These are phyloP conservation scores for Chiloscyllium punctatum DNA, from an alignment of 2,797 vertebrate species.

Conservation along the genomic window DNA sequence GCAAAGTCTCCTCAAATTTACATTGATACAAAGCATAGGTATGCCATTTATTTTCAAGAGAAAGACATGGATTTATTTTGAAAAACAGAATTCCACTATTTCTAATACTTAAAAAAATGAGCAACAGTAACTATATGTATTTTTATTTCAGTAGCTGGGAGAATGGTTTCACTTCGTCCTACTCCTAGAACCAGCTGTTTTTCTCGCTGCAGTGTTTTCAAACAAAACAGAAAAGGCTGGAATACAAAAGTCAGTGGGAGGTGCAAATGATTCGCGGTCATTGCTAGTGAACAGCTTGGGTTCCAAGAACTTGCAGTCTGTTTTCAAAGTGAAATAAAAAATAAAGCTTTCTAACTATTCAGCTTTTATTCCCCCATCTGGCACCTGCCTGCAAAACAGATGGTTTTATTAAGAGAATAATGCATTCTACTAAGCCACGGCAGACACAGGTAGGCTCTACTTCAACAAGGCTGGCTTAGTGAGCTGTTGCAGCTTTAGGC, in stretches of 20 bases:
- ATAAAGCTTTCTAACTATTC: background rate
- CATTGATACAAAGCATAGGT: background rate
- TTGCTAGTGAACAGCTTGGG: background rate
- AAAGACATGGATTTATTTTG: background rate
- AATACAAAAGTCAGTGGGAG: no score
- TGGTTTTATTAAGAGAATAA: constrained; percentile 28
- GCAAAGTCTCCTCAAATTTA: background rate
- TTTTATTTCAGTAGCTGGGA: background rate
- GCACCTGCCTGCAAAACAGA: constrained; percentile 32
- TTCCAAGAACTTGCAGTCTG: constrained; percentile 28
- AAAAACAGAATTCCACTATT: background rate
- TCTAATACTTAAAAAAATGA: background rate
- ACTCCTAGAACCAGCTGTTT: background rate
- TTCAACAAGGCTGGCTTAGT: constrained; percentile 22
- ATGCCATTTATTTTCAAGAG: background rate
- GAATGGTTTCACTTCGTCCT: background rate
- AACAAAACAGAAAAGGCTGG: background rate
- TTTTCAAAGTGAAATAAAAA: background rate
- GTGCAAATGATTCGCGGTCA: background rate
- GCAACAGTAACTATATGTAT: background rate
- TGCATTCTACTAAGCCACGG: background rate
- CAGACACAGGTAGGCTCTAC: constrained; percentile 12
- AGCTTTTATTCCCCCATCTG: background rate
- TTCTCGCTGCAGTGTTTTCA: background rate
- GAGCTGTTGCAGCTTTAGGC: background rate